Conservation (phyloP, 1,140 invertebrate species). For the Gonioctena quinquepunctata region DNA sequence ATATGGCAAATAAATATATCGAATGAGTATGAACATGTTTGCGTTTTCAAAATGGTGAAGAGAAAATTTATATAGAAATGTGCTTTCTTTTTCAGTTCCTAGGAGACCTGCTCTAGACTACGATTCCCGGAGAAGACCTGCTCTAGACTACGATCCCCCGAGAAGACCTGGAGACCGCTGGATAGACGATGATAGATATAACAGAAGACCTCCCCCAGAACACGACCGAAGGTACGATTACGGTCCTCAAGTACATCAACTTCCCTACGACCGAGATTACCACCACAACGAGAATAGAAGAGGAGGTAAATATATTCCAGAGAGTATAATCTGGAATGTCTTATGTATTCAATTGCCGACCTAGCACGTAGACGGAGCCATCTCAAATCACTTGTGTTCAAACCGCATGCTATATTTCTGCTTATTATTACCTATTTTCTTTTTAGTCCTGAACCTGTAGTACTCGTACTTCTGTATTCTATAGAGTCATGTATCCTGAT, state of each 20-base stretch:
- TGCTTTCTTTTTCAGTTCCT: conserved; percentile 13
- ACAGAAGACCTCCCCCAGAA: conserved; percentile 17
- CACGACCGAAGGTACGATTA: conserved; percentile 29
- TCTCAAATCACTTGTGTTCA: neutral
- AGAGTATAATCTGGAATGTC: conserved; percentile 39
- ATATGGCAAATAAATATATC: too few species aligned
- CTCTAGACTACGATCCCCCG: neutral
- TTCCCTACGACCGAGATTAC: neutral
- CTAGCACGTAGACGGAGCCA: neutral
- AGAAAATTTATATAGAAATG: too few species aligned
- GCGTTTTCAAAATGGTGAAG: too few species aligned
- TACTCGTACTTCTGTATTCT: too few species aligned
- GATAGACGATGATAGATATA: conserved; percentile 18
- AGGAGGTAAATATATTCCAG: conserved; percentile 48
- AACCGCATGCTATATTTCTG: too few species aligned
- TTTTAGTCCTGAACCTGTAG: too few species aligned
- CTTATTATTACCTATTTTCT: too few species aligned
- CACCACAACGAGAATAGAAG: conserved; percentile 21
- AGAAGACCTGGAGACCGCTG: conserved; percentile 25
- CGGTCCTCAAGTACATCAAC: conserved; percentile 8
- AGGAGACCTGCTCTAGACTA: conserved; percentile 12
- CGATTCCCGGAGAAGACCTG: neutral
- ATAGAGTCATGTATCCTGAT: too few species aligned
- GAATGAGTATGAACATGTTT: too few species aligned
- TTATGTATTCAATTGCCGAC: conserved; percentile 25